phyloP scores from a whole-genome alignment of 2,888 invertebrate species.

The Protodeltote pygarga region DNA sequence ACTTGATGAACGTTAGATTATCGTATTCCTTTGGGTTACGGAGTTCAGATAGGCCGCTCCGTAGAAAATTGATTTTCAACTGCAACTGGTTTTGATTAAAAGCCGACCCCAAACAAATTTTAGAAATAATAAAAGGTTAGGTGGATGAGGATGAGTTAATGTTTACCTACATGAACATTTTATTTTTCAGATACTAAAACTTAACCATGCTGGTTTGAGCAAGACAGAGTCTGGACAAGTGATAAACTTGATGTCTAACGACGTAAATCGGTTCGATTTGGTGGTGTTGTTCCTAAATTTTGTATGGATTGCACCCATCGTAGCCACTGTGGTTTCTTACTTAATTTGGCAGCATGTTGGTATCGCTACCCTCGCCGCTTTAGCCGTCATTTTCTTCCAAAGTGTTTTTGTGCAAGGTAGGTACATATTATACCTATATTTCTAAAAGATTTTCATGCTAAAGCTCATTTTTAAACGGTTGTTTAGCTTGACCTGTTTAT shows the following conservation, averaged over 20 bases:
- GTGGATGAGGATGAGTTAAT: too few relatives aligned
- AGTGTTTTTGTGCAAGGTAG: slow-evolving; percentile 86
- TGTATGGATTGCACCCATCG: slow-evolving; percentile 93
- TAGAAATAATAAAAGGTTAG: too few relatives aligned
- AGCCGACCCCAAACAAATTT: too few relatives aligned
- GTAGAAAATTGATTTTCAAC: too few relatives aligned
- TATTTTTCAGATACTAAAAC: slow-evolving; percentile 72
- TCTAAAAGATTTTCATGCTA: too few relatives aligned
- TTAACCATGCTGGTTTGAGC: slow-evolving; percentile 86
- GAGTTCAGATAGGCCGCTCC: too few relatives aligned
- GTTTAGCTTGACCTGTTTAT: too few relatives aligned
- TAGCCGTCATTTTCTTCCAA: slow-evolving; percentile 83
- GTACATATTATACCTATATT: too few relatives aligned
- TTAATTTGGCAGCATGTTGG: slow-evolving; percentile 78
- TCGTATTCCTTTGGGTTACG: too few relatives aligned
- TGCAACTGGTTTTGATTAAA: too few relatives aligned
- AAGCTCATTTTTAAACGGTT: too few relatives aligned
- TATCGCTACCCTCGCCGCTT: slow-evolving; percentile 74
- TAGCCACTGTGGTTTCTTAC: slow-evolving; percentile 86
- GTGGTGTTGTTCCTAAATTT: slow-evolving; percentile 91
- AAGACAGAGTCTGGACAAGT: slow-evolving; percentile 91
- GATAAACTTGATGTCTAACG: slow-evolving; percentile 94
- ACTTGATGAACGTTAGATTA: too few relatives aligned
- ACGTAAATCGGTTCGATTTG: slow-evolving; percentile 93
- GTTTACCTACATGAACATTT: background rate